Evolutionary conservation across 2,888 invertebrate genomes (phyloP), one percentile per base, ranked within the genome.

Genomic region (Trissolcus brochymenae): DNA sequence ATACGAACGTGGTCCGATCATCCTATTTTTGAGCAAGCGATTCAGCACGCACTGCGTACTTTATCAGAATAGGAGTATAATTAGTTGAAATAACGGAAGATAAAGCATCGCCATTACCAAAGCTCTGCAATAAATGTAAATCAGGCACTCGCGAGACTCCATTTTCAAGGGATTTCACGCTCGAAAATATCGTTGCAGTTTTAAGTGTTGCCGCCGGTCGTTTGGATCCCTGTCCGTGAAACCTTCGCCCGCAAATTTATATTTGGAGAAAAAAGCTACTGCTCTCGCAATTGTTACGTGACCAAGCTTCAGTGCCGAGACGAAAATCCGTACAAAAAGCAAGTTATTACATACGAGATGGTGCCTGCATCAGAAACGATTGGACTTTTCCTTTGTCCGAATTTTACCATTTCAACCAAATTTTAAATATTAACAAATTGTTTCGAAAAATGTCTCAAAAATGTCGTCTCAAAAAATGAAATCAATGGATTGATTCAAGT

Each of bases 11-110:
- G 35, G n/a, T 54, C 25, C 50, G 25, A 74, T 51, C 54, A 60
- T 62, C 56, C 55, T 50, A 67, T 73, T 73, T 73, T 77, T 68
- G 68, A 46, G 57, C 41, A n/a, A 55, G 21, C 72, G 57, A 61
- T 70, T 60, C 29, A 40, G 25, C 67, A 49, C 79, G 80, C 82
- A 81, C 81, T 82, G 83, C 85, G 80, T 87, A 87, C 86, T 85
- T 87, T 84, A 87, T 85, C 84, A 80, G 81, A 86, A 87, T 87
- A 87, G 85, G 82, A 84, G 84, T 84, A 86, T 87, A 87, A 88
- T 88, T 88, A 87, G 87, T 87, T 86, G 84, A 82, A 86, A 86
- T 87, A 86, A 87, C 85, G 86, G 86, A 87, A 86, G 86, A 86
- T 86, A 85, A 85, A 87, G 84, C 83, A 84, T 64, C 82, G 82